These are phyloP conservation scores for Oceanodroma tethys DNA, from an alignment of 2,113 vertebrate genomes.

Conservation along the genomic window DNA sequence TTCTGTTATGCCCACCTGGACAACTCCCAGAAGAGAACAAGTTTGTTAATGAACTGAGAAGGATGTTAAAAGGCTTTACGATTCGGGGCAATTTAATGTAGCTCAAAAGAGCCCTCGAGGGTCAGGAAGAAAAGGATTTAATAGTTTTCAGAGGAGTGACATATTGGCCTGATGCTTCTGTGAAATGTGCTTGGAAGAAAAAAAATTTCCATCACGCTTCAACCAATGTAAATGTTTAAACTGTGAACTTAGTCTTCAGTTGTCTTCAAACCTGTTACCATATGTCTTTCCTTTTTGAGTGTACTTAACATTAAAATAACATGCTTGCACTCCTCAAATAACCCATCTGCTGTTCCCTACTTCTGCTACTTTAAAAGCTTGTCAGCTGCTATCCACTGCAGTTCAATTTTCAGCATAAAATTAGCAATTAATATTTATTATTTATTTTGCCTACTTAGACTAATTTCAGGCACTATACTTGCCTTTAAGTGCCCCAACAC, in stretches of 20 bases:
- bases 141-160: constrained; percentile 1
- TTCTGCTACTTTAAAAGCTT: constrained; percentile 52
- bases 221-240: constrained; percentile 70
- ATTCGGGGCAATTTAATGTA: not conserved
- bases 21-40: not conserved
- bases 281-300: constrained; percentile 64
- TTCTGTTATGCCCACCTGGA: not conserved
- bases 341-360: constrained; percentile 48
- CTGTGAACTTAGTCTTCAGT: constrained; percentile 61
- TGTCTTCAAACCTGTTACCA: constrained; percentile 65
- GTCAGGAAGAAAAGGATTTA: constrained; percentile 17
- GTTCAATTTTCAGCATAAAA: constrained; percentile 8
- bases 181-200: constrained; percentile 49
- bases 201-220: constrained; percentile 53
- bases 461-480: not conserved
- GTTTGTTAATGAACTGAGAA: not conserved
- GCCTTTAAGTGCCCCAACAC: not conserved
- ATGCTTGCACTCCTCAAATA: constrained; percentile 60
- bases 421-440: constrained; percentile 32
- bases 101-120: not conserved
- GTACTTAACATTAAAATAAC: constrained; percentile 64
- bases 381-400: constrained; percentile 55
- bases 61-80: not conserved
- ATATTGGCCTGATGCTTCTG: constrained; percentile 6
- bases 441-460: constrained; percentile 19